Conservation (phyloP, 37 sponge, comb jelly and placozoan genomes). For the Chondrosia reniformis region DNA sequence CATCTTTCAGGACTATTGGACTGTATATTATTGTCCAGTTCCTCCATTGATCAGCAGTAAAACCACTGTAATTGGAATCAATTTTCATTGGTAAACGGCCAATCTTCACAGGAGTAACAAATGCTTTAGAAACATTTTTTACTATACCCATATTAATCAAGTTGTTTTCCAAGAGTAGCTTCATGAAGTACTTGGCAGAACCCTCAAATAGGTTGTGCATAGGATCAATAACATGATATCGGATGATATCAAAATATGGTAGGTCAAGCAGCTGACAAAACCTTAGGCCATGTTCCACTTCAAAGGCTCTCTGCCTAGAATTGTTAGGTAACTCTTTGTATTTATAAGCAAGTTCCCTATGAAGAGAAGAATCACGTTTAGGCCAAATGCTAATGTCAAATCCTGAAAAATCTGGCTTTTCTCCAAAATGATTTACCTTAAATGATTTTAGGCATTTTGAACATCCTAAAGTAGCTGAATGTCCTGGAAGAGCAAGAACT, state of each 20-base stretch:
- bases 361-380: background rate
- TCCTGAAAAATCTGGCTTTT: background rate
- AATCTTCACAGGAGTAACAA: background rate
- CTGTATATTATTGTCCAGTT: slow-evolving; percentile 35
- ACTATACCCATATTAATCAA: background rate
- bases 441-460: slow-evolving; percentile 16
- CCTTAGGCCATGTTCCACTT: background rate
- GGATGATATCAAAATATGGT: slow-evolving; percentile 22
- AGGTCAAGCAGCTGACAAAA: slow-evolving; percentile 8
- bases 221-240: slow-evolving; percentile 44
- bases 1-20: background rate
- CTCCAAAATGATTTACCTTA: background rate
- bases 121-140: background rate
- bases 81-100: slow-evolving; percentile 41
- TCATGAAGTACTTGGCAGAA: slow-evolving; percentile 24
- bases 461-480: slow-evolving; percentile 11
- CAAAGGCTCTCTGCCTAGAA: background rate
- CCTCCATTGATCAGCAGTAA: slow-evolving; percentile 55
- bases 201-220: slow-evolving; percentile 49
- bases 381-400: slow-evolving; percentile 20
- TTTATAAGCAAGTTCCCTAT: background rate
- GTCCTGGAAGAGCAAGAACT: background rate
- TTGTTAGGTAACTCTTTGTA: background rate
- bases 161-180: slow-evolving; percentile 13
- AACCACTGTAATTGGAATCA: background rate